phyloP scores from a whole-genome alignment of 2,888 invertebrate species.

The Loripinus fragilis region DNA sequence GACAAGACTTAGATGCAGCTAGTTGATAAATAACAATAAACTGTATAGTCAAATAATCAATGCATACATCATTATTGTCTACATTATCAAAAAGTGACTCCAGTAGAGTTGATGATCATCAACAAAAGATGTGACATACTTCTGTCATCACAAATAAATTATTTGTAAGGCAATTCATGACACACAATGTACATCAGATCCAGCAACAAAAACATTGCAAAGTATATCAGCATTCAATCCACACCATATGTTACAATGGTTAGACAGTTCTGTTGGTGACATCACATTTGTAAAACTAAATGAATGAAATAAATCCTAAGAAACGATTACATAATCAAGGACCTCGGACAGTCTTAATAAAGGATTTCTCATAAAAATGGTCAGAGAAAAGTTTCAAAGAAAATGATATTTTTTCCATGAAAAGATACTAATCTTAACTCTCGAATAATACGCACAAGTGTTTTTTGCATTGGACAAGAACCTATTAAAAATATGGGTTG shows the following conservation, averaged over 20 bases:
- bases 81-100: neutral
- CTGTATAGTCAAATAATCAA: neutral
- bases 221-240: neutral
- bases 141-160: neutral
- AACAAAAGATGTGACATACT: neutral
- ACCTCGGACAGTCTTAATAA: too few species aligned
- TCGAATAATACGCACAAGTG: too few species aligned
- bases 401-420: too few species aligned
- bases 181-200: neutral
- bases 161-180: neutral
- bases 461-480: too few species aligned
- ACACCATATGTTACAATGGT: neutral
- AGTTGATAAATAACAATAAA: neutral
- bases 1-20: neutral
- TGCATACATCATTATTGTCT: neutral
- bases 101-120: neutral
- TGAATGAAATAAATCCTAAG: neutral
- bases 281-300: neutral
- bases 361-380: too few species aligned
- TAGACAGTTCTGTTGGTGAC: neutral
- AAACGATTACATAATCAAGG: neutral
- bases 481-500: too few species aligned
- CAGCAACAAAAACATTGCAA: neutral
- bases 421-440: too few species aligned
- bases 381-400: too few species aligned